A percentile compares a stretch with the other conserved stretches of the same genome.
phyloP scores from a whole-genome alignment of 2,113 vertebrate species.

The Oncorhynchus masou region DNA sequence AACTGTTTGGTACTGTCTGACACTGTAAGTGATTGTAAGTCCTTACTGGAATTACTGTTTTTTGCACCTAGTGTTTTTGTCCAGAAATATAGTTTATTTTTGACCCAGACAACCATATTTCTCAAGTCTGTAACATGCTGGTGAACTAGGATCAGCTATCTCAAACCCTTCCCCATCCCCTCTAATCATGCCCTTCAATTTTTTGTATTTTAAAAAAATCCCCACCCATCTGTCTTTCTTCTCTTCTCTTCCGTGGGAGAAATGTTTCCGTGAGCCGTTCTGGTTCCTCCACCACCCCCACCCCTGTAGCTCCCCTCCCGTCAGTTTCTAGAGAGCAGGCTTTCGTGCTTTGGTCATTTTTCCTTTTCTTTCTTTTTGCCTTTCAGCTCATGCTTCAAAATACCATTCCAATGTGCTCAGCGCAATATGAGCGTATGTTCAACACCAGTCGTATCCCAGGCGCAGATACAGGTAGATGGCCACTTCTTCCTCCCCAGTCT shows the following conservation, averaged over 20 bases:
- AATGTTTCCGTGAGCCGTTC: no score
- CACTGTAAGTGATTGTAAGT: no score
- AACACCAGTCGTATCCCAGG: slow-evolving; percentile 91
- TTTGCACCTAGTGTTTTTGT: no score
- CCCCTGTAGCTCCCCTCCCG: not conserved
- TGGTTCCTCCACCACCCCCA: slow-evolving; percentile 36
- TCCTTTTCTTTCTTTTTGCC: slow-evolving; percentile 66
- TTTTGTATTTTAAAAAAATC: no score
- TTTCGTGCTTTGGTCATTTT: slow-evolving; percentile 21
- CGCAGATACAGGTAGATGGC: slow-evolving; percentile 88
- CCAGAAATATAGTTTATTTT: no score
- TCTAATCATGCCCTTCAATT: no score
- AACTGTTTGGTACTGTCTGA: no score
- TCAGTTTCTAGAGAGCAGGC: slow-evolving; percentile 46
- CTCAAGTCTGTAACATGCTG: no score
- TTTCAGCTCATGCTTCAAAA: slow-evolving; percentile 85
- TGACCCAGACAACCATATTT: no score
- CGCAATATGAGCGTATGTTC: slow-evolving; percentile 95
- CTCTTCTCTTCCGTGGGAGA: not conserved
- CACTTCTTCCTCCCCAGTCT: slow-evolving; percentile 19
- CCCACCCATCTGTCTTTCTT: slow-evolving; percentile 23
- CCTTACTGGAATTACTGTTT: no score
- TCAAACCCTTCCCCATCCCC: no score
- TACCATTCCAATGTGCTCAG: slow-evolving; percentile 96
- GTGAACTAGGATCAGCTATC: no score